Percentiles rank a stretch among this genome's conserved stretches.
Conservation (phyloP, 1,140 invertebrate genomes). For the Drosophila navojoa region DNA sequence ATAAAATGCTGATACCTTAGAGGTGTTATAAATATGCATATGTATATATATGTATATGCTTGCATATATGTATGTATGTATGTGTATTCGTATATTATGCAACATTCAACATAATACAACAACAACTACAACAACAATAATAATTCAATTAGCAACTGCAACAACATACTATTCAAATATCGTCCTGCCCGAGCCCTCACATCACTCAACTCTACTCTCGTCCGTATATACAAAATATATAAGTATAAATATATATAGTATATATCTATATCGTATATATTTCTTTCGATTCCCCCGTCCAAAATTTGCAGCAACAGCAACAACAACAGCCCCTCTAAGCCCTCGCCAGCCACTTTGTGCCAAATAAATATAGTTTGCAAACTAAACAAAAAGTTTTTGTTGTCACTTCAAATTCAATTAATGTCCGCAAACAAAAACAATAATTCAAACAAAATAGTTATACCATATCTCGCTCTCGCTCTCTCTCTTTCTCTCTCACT, state of each 20-base stretch:
- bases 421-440: conserved; percentile 67
- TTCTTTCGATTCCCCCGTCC: conserved; percentile 42
- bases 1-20: conserved; percentile 35
- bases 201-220: conserved; percentile 47
- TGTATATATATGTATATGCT: neutral
- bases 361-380: conserved; percentile 46
- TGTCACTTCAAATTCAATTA: conserved; percentile 78
- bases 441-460: conserved; percentile 77
- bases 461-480: conserved; percentile 35
- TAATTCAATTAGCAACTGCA: conserved; percentile 44
- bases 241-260: conserved; percentile 18
- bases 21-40: conserved; percentile 17
- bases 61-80: neutral
- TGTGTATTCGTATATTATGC: conserved; percentile 17
- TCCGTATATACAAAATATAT: conserved; percentile 16
- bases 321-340: conserved; percentile 22
- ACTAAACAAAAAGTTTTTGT: conserved; percentile 61
- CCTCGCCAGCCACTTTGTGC: conserved; percentile 59
- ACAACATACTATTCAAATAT: conserved; percentile 67
- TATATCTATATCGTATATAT: conserved; percentile 26
- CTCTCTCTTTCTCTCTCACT: conserved; percentile 41
- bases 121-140: conserved; percentile 23
- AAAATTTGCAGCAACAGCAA: conserved; percentile 51
- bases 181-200: conserved; percentile 82
- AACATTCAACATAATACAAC: conserved; percentile 37